These are phyloP conservation scores for Gymnoscopelus microlampas DNA, from an alignment of 2,797 vertebrate species.

Conservation along the genomic window DNA sequence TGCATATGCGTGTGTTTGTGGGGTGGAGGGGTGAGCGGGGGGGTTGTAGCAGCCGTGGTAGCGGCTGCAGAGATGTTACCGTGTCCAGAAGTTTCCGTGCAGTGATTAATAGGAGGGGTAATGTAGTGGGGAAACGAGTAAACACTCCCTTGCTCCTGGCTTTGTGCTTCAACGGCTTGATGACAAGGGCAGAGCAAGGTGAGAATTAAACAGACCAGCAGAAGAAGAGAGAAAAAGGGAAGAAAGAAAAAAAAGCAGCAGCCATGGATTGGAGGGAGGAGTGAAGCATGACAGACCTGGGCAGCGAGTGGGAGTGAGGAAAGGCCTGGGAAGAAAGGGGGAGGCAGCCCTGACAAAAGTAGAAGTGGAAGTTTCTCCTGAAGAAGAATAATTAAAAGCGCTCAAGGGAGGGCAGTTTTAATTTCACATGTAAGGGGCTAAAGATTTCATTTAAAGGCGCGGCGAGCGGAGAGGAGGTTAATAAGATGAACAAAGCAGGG, in stretches of 20 bases:
- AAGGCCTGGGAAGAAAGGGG: slow-evolving; percentile 45
- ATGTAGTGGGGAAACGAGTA: slow-evolving; percentile 99
- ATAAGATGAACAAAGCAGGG: slow-evolving; percentile 88
- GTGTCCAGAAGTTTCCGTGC: slow-evolving; percentile 98
- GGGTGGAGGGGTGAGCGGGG: slow-evolving; percentile 14
- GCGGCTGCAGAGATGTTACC: slow-evolving; percentile 87
- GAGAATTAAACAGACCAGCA: slow-evolving; percentile 97
- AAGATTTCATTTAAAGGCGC: slow-evolving; percentile 90
- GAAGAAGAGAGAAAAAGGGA: slow-evolving; percentile 78
- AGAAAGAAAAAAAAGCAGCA: slow-evolving; percentile 35
- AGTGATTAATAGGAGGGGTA: slow-evolving; percentile 99
- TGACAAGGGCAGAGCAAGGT: slow-evolving; percentile 99
- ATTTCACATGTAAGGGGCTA: slow-evolving; percentile 90
- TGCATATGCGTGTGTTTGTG: slow-evolving; percentile 45
- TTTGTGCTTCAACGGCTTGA: slow-evolving; percentile 99
- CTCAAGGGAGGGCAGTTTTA: slow-evolving; percentile 89
- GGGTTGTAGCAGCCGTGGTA: slow-evolving; percentile 56
- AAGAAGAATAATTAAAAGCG: slow-evolving; percentile 89
- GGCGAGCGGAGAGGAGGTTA: slow-evolving; percentile 85
- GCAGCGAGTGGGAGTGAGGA: slow-evolving; percentile 75
- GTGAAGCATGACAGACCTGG: slow-evolving; percentile 85
- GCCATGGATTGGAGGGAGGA: slow-evolving; percentile 71
- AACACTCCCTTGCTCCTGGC: slow-evolving; percentile 99
- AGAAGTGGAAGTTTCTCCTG: slow-evolving; percentile 86
- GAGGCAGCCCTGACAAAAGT: slow-evolving; percentile 77